Conservation (phyloP, 2,888 invertebrate genomes). For the Lamellibrachia satsuma region DNA sequence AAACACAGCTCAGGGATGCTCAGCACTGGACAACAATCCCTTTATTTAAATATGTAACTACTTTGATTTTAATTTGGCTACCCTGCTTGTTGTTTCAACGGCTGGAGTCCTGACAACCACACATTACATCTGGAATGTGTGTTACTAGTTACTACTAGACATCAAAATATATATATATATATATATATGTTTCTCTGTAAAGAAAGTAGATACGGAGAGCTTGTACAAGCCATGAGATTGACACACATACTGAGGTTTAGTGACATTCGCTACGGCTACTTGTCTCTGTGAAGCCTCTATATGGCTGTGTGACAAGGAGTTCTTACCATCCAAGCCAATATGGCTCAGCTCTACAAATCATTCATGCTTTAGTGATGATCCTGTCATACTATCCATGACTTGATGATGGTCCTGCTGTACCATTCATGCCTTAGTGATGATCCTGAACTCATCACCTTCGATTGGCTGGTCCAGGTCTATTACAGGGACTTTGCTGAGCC, state of each 20-base stretch:
- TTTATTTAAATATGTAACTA: too few relatives aligned
- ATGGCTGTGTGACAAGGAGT: not conserved
- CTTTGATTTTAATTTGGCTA: not conserved
- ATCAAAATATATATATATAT: not conserved
- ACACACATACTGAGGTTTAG: not conserved
- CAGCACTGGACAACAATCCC: too few relatives aligned
- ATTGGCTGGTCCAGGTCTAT: not conserved
- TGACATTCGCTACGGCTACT: not conserved
- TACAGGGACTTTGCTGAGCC: not conserved
- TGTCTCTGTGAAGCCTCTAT: not conserved
- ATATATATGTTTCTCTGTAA: not conserved
- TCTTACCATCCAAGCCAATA: not conserved
- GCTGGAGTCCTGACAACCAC: not conserved
- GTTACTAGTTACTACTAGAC: not conserved
- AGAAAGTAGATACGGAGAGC: not conserved
- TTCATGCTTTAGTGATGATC: not conserved
- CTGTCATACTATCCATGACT: not conserved
- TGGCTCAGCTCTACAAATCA: not conserved
- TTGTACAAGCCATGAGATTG: not conserved
- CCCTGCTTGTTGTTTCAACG: not conserved
- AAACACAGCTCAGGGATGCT: too few relatives aligned
- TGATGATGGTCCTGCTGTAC: constrained; percentile 1
- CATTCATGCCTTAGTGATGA: not conserved
- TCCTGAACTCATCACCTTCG: not conserved
- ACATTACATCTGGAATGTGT: not conserved